Evolutionary conservation across 2,888 invertebrate genomes (phyloP), one percentile per base, ranked within the genome.

Genomic region (Drosophila crucigera): DNA sequence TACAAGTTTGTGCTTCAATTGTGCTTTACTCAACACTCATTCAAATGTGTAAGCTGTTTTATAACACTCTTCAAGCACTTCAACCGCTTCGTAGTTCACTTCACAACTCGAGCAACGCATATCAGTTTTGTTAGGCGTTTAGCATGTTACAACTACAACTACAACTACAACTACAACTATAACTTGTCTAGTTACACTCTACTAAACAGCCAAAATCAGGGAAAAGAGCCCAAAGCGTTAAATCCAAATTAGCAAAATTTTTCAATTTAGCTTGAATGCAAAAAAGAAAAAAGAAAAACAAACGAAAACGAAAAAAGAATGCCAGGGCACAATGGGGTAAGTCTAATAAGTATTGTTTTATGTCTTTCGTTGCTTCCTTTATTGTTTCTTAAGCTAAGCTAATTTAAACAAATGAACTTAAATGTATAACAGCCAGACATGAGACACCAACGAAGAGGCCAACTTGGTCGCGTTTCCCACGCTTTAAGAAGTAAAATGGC

Each of bases 391-490:
- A 47, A 54, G 50, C 28, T 55, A 5, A 5, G 76, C 67, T 63
- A 76, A 79, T 77, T 80, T 70, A 73, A 74, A 30, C 68, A 76
- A 77, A 77, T 76, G 50, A 68, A 68, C 60, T 64, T 60, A 73
- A 75, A 75, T 66, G 62, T 71, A 66, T 64, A 75, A 68, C 54
- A 61, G 54, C 14, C 50, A 28, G n/a, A 25, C 22, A 25, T 58
- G 33, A 33, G 50, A 25, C 14, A 16, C 47, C 6, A 37, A 30
- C 11, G 37, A 39, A 50, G 30, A 30, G 37, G 25, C 25, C 14
- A 39, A 55, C 52, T 37, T 50, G 52, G 62, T 60, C 55, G 56
- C 56, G 61, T 66, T 84, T 84, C 84, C 86, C 86, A 84, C 84
- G 84, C 83, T 86, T 86, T 64, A 50, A 65, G 61, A 55, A 81